Conservation (phyloP, 1,140 invertebrate species). For the Trichonephila clavipes region DNA sequence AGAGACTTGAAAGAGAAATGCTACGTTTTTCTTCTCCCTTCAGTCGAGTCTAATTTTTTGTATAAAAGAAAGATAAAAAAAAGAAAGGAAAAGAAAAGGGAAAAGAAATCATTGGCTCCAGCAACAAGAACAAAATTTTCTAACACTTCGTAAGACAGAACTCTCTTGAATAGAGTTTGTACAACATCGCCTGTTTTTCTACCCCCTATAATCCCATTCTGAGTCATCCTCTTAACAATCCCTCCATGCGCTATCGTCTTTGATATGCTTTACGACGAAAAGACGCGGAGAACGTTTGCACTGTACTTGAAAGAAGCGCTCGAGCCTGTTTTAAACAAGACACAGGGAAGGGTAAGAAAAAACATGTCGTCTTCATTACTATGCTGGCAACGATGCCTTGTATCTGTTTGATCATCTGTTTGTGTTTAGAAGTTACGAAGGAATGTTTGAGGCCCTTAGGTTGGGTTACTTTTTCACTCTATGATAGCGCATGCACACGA, state of each 20-base stretch:
- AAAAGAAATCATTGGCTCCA: background rate
- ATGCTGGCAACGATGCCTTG: slow-evolving; percentile 39
- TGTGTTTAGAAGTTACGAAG: slow-evolving; percentile 39
- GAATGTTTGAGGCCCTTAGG: background rate
- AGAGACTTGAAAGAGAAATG: background rate
- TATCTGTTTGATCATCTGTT: slow-evolving; percentile 64
- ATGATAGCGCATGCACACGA: too few species aligned
- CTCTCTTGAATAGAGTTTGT: background rate
- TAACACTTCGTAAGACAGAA: background rate
- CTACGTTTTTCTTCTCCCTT: background rate
- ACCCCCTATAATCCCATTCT: slow-evolving; percentile 46
- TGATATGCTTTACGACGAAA: slow-evolving; percentile 23
- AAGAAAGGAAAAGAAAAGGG: background rate
- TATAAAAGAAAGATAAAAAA: background rate
- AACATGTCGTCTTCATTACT: slow-evolving; percentile 52
- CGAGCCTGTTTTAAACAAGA: slow-evolving; percentile 57
- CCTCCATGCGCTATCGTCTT: slow-evolving; percentile 11
- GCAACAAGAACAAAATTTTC: slow-evolving; percentile 13
- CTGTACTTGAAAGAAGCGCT: slow-evolving; percentile 54
- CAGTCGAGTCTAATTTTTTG: background rate
- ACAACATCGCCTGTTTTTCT: background rate
- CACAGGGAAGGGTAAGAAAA: background rate
- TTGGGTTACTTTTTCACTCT: background rate
- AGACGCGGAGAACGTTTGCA: slow-evolving; percentile 44
- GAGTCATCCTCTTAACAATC: slow-evolving; percentile 55